Percentiles rank a stretch among this genome's conserved stretches.
Evolutionary conservation across 2,888 invertebrate genomes (phyloP).

Genomic region (Sphaerophoria rueppellii): DNA sequence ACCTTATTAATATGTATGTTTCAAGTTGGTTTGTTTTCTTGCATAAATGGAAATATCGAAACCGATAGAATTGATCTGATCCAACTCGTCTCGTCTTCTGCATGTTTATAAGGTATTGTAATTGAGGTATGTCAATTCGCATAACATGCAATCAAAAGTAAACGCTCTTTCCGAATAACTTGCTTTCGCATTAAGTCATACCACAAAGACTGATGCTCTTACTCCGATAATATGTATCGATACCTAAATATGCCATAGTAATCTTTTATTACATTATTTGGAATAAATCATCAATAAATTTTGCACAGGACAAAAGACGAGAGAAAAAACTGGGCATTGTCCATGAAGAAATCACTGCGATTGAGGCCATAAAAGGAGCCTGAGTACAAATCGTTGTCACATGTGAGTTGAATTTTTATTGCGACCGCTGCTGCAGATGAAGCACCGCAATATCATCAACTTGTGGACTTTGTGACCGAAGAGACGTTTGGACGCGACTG

Average conservation of each 20-base stretch:
- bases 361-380: constrained; percentile 80
- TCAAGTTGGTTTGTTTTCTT: background rate
- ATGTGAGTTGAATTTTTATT: constrained; percentile 82
- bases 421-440: constrained; percentile 28
- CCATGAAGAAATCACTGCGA: constrained; percentile 74
- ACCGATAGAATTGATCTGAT: constrained; percentile 32
- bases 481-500: constrained; percentile 38
- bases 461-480: background rate
- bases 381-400: constrained; percentile 82
- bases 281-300: constrained; percentile 73
- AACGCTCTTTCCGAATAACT: constrained; percentile 21
- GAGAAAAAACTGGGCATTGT: constrained; percentile 67
- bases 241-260: constrained; percentile 68
- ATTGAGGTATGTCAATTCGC: constrained; percentile 54
- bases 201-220: background rate
- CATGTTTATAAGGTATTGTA: constrained; percentile 39
- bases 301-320: constrained; percentile 45
- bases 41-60: constrained; percentile 54
- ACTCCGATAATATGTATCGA: constrained; percentile 41
- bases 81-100: constrained; percentile 19
- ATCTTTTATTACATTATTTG: constrained; percentile 73
- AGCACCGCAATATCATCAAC: constrained; percentile 19
- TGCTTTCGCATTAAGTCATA: constrained; percentile 59
- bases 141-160: constrained; percentile 57
- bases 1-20: constrained; percentile 57